phyloP scores from a whole-genome alignment of 1,140 invertebrate genomes.

The Portunus trituberculatus region DNA sequence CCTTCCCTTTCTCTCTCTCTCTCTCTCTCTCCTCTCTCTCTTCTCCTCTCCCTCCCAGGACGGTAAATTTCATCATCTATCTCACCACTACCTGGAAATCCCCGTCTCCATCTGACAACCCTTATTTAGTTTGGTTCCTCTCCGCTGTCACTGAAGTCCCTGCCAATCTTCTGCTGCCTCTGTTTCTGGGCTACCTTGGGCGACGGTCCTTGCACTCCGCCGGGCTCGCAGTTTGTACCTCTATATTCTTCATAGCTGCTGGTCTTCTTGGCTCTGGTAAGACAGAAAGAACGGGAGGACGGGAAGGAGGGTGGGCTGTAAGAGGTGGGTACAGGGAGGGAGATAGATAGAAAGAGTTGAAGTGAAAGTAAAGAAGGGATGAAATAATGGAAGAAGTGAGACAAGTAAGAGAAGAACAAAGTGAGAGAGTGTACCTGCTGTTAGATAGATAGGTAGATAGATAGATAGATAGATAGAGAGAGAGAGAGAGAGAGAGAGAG shows the following conservation, averaged over 20 bases:
- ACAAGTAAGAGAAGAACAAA: not conserved
- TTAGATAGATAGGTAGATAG: too few relatives aligned
- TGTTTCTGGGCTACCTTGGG: not conserved
- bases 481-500: constrained; percentile 5
- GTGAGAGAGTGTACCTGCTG: not conserved
- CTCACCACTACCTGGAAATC: constrained; percentile 42
- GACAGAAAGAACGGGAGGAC: not conserved
- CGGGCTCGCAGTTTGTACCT: constrained; percentile 3
- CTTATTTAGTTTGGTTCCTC: constrained; percentile 50
- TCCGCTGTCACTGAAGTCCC: constrained; percentile 48
- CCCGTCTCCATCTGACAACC: constrained; percentile 24
- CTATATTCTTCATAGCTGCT: not conserved
- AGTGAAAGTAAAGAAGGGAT: not conserved
- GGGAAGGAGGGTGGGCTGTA: not conserved
- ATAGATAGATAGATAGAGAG: too few relatives aligned
- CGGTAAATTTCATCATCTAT: constrained; percentile 36
- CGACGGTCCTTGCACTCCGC: not conserved
- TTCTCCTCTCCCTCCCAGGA: constrained; percentile 38
- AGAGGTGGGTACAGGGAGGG: not conserved
- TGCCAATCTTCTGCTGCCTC: constrained; percentile 24
- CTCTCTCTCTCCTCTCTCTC: not conserved
- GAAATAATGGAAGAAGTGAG: not conserved
- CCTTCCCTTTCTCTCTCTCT: too few relatives aligned
- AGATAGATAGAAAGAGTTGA: constrained; percentile 27
- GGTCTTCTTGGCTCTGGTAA: not conserved